Base-by-base conservation (phyloP, 2,113 vertebrate species). In the Notothenia rossii region DNA sequence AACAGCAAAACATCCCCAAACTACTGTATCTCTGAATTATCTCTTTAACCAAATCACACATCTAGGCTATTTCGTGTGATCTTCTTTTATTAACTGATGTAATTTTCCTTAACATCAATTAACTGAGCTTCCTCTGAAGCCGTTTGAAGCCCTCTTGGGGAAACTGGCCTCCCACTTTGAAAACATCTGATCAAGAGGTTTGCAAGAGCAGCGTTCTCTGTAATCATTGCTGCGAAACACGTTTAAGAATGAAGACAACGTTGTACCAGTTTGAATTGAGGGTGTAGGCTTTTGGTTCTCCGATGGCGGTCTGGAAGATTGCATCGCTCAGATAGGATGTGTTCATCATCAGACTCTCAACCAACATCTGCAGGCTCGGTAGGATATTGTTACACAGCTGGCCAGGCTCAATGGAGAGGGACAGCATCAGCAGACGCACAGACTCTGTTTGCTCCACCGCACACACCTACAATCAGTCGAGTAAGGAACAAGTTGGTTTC, bases 231-330 rank as follows among this genome's bases (percentile, higher is more conserved):
- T 40, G 49, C 25, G n/a, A 66, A 48, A 70, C 15, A 20, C 10
- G 1, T 43, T 29, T 10, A 33, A n/a, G 9, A 55, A 55, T 6
- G 4, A 72, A 50, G 18, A 67, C 2, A n/a, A 14, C 11, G 33
- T 5, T 18, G 10, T 92, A 95, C 95, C 95, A 96, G 81, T 90
- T 73, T 49, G 65, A 60, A 3, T 74, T 17, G 22, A 93, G 17
- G 8, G 80, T 12, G 81, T 94, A 96, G 73, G 78, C 86, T 29
- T 4, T 84, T 1, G 92, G 94, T 68, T 96, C 89, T 59, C 95
- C 95, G 0, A 96, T 40, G 50, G 95, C 13, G 12, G 83, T 29
- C 62, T 93, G 58, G 66, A 89, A 91, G 66, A 95, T 3, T 64
- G 72, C 69, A 0, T 94, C 86, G 0, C 43, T 54, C 75, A 95